These are phyloP conservation scores for Sesia apiformis DNA, from an alignment of 2,888 invertebrate species.

Conservation along the genomic window DNA sequence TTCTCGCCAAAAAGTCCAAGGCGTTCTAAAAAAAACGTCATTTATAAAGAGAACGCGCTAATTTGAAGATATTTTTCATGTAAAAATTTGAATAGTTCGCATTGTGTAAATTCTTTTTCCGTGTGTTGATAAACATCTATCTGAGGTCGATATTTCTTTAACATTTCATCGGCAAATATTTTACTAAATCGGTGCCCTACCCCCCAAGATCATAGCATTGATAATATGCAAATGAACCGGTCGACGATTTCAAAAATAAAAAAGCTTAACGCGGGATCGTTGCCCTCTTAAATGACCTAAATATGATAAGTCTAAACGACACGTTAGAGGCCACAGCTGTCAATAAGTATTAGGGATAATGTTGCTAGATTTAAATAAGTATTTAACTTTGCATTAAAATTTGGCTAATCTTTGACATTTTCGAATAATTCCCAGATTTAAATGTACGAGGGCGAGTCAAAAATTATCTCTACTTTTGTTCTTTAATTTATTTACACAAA, in stretches of 20 bases:
- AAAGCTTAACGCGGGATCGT: slow-evolving; percentile 53
- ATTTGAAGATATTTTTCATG: not conserved
- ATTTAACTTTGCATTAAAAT: slow-evolving; percentile 15
- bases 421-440: not conserved
- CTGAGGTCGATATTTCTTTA: slow-evolving; percentile 39
- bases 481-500: too few relatives aligned
- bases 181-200: slow-evolving; percentile 57
- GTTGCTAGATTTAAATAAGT: slow-evolving; percentile 29
- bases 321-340: slow-evolving; percentile 42
- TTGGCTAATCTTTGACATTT: not conserved
- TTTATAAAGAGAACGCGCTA: not conserved
- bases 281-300: slow-evolving; percentile 64
- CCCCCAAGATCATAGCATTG: slow-evolving; percentile 55
- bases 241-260: slow-evolving; percentile 56
- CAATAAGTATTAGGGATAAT: slow-evolving; percentile 58
- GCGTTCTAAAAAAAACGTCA: not conserved
- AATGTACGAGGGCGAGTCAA: not conserved
- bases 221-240: slow-evolving; percentile 65
- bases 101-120: slow-evolving; percentile 19
- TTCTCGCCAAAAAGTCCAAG: too few relatives aligned
- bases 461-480: too few relatives aligned
- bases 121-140: slow-evolving; percentile 16
- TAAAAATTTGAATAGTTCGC: slow-evolving; percentile 12
- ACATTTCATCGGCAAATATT: slow-evolving; percentile 61
- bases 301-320: slow-evolving; percentile 59